phyloP scores from a whole-genome alignment of 2,113 vertebrate species.

The Capreolus pygargus region DNA sequence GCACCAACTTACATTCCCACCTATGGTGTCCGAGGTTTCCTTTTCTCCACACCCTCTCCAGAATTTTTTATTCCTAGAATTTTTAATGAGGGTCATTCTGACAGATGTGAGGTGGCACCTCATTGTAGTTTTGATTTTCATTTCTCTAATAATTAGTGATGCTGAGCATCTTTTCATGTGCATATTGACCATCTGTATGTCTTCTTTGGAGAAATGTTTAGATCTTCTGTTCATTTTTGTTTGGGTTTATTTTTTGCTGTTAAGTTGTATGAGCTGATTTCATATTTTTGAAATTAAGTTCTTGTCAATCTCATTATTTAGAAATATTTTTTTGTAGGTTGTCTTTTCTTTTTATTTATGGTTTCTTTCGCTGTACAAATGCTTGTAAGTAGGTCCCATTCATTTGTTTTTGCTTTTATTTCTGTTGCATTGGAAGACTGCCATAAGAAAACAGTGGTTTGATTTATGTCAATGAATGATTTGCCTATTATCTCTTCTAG shows the following conservation, averaged over 20 bases:
- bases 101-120: neutral
- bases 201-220: neutral
- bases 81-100: neutral
- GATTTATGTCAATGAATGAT: neutral
- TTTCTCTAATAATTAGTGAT: neutral
- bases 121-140: neutral
- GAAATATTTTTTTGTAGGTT: neutral
- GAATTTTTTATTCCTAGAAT: neutral
- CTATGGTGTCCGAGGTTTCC: neutral
- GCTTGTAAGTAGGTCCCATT: neutral
- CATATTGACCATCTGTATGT: too few species aligned
- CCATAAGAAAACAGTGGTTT: neutral
- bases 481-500: neutral
- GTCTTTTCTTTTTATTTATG: neutral
- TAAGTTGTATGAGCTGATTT: neutral
- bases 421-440: neutral
- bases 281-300: neutral
- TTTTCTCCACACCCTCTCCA: neutral
- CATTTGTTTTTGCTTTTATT: neutral
- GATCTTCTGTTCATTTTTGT: neutral
- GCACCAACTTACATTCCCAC: neutral
- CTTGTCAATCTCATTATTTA: neutral
- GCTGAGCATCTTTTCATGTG: neutral
- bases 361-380: neutral
- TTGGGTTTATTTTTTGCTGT: neutral